Base-by-base conservation (phyloP, 2,113 vertebrate genomes). In the Halichoerus grypus region DNA sequence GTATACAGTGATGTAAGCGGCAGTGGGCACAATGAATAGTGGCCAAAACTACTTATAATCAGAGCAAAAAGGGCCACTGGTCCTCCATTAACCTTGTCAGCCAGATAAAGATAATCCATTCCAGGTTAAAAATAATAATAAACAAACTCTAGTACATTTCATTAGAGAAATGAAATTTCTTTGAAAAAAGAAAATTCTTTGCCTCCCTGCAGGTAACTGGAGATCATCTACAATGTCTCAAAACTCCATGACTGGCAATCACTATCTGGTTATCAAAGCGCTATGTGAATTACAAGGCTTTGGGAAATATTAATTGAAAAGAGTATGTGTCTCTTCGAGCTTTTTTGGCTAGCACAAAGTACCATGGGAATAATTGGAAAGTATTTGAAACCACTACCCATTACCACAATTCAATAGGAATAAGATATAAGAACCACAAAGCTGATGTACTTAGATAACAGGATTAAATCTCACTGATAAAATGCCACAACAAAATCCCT, bases 381-480 rank as follows among this genome's bases (percentile, higher is more conserved):
- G 61, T 74, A 33, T 86, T 33, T 87, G n/a, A 94, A 92, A 94
- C 55, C 24, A 94, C 15, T 26, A 46, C 15, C 22, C 28, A 84
- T 80, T 76, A 65, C 57, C 51, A 57, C 24, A 94, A 51, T 72
- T 79, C 81, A 88, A 31, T 22, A 80, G 12, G 55, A 92, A 87
- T 86, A 71, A 85, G 24, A 92, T 57, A 31, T 6, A 65, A 91
- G 31, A 94, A 61, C 74, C 69, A 31, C 69, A 96, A 97, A 82
- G 8, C 39, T 74, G 22, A 72, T 36, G 33, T 49, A 63, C 55
- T 90, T 79, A 91, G 19, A 71, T 55, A 97, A 63, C 6, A 95
- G 22, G 76, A 96, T 82, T 94, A 93, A 95, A 93, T 79, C 31
- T 88, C 33, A 84, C 3, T 49, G 51, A 49, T 13, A 92, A 91